These are phyloP conservation scores for Cichlasoma orientale DNA, from an alignment of 2,797 vertebrate genomes.

Conservation along the genomic window DNA sequence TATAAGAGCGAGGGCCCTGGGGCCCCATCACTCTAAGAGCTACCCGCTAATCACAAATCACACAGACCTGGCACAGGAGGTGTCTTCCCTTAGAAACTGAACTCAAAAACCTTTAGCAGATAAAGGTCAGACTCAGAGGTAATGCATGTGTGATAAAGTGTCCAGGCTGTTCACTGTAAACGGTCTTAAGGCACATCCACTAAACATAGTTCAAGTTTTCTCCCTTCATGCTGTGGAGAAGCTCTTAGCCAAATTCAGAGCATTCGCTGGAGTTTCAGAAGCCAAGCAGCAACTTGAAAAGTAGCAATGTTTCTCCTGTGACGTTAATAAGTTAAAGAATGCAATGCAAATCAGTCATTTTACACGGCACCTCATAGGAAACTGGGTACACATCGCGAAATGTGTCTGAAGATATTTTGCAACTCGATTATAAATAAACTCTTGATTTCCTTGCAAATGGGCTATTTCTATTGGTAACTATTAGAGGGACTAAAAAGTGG, in stretches of 20 bases:
- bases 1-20: constrained; percentile 78
- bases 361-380: background rate
- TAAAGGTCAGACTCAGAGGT: constrained; percentile 80
- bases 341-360: no score
- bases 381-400: background rate
- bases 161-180: background rate
- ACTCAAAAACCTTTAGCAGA: constrained; percentile 80
- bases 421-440: background rate
- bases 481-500: background rate
- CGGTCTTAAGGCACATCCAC: background rate
- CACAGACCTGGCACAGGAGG: constrained; percentile 66
- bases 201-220: background rate
- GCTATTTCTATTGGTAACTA: background rate
- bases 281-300: background rate
- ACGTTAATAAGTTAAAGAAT: no score
- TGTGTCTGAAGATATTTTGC: background rate
- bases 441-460: background rate
- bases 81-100: constrained; percentile 80
- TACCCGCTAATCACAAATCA: constrained; percentile 84
- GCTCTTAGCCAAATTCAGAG: background rate
- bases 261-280: background rate
- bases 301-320: no score
- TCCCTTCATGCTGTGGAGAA: background rate
- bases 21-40: constrained; percentile 76
- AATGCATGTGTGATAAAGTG: background rate